Evolutionary conservation across 37 sponge, comb jelly and placozoan genomes (phyloP).

Genomic region (Spongilla lacustris): DNA sequence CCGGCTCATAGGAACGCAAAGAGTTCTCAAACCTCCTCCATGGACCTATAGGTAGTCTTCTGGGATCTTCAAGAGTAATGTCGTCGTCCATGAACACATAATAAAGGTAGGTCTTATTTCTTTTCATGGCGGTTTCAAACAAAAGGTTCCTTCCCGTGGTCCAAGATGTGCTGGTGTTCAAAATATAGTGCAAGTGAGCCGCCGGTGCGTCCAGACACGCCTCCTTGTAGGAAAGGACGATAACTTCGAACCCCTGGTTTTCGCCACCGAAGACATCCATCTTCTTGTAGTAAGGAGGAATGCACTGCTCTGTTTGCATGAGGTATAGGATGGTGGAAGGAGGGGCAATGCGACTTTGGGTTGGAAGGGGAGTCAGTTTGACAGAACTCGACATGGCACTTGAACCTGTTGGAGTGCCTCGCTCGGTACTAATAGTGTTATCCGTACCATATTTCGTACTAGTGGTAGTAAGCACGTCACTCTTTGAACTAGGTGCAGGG

Average conservation of each 20-base stretch:
- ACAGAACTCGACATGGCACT: too few species aligned
- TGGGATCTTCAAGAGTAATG: not conserved
- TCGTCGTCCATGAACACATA: constrained; percentile 24
- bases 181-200: not conserved
- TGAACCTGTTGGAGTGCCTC: too few species aligned
- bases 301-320: constrained; percentile 4
- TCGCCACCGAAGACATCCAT: not conserved
- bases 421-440: too few species aligned
- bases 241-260: not conserved
- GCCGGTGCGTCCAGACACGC: not conserved
- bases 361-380: too few species aligned
- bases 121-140: not conserved
- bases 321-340: constrained; percentile 7
- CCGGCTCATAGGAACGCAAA: not conserved
- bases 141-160: constrained; percentile 15
- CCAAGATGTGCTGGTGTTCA: not conserved
- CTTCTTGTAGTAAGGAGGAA: not conserved
- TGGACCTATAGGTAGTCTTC: not conserved
- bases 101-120: not conserved
- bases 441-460: too few species aligned
- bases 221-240: not conserved
- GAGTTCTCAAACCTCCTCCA: constrained; percentile 2
- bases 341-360: too few species aligned
- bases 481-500: too few species aligned
- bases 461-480: too few species aligned